These are phyloP conservation scores for Micrastur ruficollis DNA, from an alignment of 2,797 vertebrate genomes.

Conservation along the genomic window DNA sequence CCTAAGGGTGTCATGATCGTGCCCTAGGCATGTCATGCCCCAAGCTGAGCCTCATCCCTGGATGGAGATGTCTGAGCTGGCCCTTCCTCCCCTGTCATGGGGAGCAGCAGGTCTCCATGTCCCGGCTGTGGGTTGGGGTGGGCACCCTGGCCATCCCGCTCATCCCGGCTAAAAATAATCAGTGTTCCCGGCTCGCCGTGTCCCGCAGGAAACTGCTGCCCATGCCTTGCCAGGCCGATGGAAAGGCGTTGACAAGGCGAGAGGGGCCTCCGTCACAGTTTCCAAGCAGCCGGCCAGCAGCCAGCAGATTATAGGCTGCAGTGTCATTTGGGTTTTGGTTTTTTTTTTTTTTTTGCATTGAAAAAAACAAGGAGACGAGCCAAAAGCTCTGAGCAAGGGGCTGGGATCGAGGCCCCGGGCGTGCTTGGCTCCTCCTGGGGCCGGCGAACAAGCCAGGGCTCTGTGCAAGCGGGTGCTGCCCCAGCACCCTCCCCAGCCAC, in stretches of 20 bases:
- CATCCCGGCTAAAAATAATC: neutral
- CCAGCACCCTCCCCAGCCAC: neutral
- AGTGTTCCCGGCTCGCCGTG: neutral
- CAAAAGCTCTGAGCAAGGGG: neutral
- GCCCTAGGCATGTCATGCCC: fast-evolving
- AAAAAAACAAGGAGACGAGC: neutral
- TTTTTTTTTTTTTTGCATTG: neutral
- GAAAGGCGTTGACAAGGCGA: neutral
- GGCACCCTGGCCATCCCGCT: neutral
- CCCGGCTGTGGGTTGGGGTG: fast-evolving
- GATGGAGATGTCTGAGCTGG: neutral
- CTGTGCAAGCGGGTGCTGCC: neutral
- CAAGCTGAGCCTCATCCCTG: neutral
- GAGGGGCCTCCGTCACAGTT: constrained; percentile 62
- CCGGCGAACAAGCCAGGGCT: neutral
- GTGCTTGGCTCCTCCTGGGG: neutral
- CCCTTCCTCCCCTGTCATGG: fast-evolving
- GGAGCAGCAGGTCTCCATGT: neutral
- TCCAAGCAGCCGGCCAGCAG: constrained; percentile 63
- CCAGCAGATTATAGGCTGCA: constrained; percentile 51
- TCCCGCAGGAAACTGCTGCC: neutral
- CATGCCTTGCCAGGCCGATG: neutral
- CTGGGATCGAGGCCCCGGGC: neutral
- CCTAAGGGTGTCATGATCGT: neutral
- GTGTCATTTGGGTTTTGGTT: neutral